These are phyloP conservation scores for Limnephilus lunatus DNA, from an alignment of 2,888 invertebrate genomes.

Conservation along the genomic window DNA sequence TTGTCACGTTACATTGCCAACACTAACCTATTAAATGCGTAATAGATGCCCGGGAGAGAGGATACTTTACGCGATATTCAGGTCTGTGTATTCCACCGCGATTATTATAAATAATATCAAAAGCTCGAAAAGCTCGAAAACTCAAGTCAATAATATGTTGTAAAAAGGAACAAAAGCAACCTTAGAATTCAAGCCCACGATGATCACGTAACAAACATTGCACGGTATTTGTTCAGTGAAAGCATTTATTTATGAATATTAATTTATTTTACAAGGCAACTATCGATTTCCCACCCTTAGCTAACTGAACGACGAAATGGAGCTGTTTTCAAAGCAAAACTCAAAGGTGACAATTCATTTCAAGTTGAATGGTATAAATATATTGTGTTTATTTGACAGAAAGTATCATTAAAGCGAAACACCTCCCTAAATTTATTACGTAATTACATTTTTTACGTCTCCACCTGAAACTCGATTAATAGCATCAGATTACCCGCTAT, in stretches of 20 bases:
- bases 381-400: not conserved
- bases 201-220: not conserved
- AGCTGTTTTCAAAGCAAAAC: not conserved
- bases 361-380: not conserved
- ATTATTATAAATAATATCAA: not conserved
- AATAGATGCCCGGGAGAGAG: not conserved
- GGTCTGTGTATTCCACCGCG: not conserved
- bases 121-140: too few species aligned
- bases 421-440: not conserved
- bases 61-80: not conserved
- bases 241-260: not conserved
- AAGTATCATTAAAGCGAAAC: not conserved
- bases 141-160: too few species aligned
- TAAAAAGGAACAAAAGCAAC: not conserved
- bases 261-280: not conserved
- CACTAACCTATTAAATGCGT: not conserved
- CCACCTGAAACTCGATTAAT: not conserved
- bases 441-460: too few species aligned
- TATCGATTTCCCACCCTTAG: not conserved
- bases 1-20: not conserved
- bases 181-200: not conserved
- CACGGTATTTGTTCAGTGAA: not conserved
- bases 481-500: not conserved
- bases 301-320: not conserved
- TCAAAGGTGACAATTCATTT: not conserved